A percentile compares a stretch with the other conserved stretches of the same genome.
phyloP scores from a whole-genome alignment of 2,888 invertebrate genomes.

The Malthinus seriepunctatus region DNA sequence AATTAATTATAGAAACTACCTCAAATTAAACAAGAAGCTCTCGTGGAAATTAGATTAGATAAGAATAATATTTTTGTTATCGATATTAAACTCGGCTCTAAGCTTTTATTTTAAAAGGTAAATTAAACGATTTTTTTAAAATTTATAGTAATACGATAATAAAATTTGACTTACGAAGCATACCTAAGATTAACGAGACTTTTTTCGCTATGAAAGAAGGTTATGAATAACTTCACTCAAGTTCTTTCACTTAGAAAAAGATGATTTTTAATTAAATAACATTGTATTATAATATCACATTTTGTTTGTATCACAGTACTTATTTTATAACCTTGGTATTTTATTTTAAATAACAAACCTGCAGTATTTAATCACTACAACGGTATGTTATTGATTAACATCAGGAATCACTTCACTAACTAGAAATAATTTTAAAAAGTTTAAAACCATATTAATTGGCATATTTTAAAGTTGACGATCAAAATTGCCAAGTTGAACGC shows the following conservation, averaged over 20 bases:
- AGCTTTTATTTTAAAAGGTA: too few species aligned
- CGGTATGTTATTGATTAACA: constrained; percentile 6
- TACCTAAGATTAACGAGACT: too few species aligned
- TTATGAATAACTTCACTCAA: too few species aligned
- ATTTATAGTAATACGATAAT: background rate
- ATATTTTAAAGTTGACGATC: constrained; percentile 32
- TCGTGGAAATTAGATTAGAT: background rate
- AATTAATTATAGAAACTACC: too few species aligned
- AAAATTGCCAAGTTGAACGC: constrained; percentile 39
- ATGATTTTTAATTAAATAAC: constrained; percentile 12
- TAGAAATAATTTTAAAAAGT: constrained; percentile 13
- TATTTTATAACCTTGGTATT: constrained; percentile 21
- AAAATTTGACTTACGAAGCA: too few species aligned
- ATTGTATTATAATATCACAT: constrained; percentile 43
- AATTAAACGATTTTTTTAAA: too few species aligned
- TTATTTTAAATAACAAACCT: constrained; percentile 12
- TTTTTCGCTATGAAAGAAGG: too few species aligned
- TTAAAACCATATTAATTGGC: constrained; percentile 26
- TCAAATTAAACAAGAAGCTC: background rate
- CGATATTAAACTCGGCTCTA: background rate
- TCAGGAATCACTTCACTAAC: constrained; percentile 15
- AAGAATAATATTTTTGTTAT: background rate
- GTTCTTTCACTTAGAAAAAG: too few species aligned
- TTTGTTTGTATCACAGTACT: constrained; percentile 47
- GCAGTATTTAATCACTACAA: constrained; percentile 1